phyloP scores from a whole-genome alignment of 1,140 invertebrate species.

The Heterodera schachtii region DNA sequence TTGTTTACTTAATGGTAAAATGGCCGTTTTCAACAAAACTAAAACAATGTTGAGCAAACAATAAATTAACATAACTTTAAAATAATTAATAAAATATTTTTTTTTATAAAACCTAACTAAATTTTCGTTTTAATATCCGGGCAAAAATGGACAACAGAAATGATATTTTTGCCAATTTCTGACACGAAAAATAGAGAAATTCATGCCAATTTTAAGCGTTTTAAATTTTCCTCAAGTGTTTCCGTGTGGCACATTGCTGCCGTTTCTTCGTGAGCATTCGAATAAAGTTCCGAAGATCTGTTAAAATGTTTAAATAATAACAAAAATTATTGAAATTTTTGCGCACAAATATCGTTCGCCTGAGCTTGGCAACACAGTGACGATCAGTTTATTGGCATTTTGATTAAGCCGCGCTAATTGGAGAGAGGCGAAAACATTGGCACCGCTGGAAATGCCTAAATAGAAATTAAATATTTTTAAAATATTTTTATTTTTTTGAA shows the following conservation, averaged over 20 bases:
- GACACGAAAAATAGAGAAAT: background rate
- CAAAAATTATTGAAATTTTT: slow-evolving; percentile 1
- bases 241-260: slow-evolving; percentile 47
- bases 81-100: too few species aligned
- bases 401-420: slow-evolving; percentile 51
- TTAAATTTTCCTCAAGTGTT: slow-evolving; percentile 56
- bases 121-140: too few species aligned
- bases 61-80: too few species aligned
- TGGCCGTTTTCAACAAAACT: too few species aligned
- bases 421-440: slow-evolving; percentile 51
- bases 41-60: too few species aligned
- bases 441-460: slow-evolving; percentile 61
- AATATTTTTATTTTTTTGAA: background rate
- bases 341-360: slow-evolving; percentile 60
- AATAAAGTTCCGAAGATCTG: slow-evolving; percentile 57
- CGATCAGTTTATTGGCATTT: slow-evolving; percentile 60
- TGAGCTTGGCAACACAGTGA: slow-evolving; percentile 62
- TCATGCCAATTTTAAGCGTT: slow-evolving; percentile 11
- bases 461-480: background rate
- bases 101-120: too few species aligned
- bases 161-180: too few species aligned
- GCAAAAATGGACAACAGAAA: too few species aligned
- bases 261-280: slow-evolving; percentile 56
- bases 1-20: too few species aligned
- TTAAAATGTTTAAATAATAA: slow-evolving; percentile 7